These are phyloP conservation scores for Labeo rohita DNA, from an alignment of 2,113 vertebrate species.

Conservation along the genomic window DNA sequence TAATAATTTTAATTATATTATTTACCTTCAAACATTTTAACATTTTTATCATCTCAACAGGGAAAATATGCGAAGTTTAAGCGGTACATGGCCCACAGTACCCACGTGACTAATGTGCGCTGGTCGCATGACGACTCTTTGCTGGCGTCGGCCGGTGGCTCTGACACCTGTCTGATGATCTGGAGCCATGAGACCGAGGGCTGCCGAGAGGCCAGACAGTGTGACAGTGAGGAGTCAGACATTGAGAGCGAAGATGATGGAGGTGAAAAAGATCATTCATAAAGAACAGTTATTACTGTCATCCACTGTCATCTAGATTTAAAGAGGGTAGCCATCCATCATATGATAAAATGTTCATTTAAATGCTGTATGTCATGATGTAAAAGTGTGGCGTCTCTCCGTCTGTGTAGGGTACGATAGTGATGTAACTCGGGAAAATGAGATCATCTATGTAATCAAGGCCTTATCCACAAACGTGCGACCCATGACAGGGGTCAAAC, in stretches of 20 bases:
- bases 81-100: constrained; percentile 93
- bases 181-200: constrained; percentile 91
- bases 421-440: constrained; percentile 95
- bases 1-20: not conserved
- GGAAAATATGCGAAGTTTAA: constrained; percentile 97
- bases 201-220: constrained; percentile 83
- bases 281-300: not conserved
- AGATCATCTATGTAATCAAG: constrained; percentile 95
- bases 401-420: constrained; percentile 90
- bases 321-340: not conserved
- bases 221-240: constrained; percentile 97
- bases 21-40: constrained; percentile 42
- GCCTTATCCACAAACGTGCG: constrained; percentile 96
- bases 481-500: constrained; percentile 93
- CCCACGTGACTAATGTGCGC: constrained; percentile 94
- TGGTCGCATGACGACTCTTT: constrained; percentile 93
- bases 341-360: not conserved
- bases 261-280: constrained; percentile 72
- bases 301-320: not conserved
- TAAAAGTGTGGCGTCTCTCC: not conserved
- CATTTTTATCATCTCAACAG: constrained; percentile 70
- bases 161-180: constrained; percentile 94
- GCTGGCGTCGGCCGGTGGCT: constrained; percentile 89
- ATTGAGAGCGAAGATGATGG: constrained; percentile 96
- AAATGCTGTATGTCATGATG: not conserved